These are phyloP conservation scores for Helarctos malayanus DNA, from an alignment of 2,797 vertebrate species.

Conservation along the genomic window DNA sequence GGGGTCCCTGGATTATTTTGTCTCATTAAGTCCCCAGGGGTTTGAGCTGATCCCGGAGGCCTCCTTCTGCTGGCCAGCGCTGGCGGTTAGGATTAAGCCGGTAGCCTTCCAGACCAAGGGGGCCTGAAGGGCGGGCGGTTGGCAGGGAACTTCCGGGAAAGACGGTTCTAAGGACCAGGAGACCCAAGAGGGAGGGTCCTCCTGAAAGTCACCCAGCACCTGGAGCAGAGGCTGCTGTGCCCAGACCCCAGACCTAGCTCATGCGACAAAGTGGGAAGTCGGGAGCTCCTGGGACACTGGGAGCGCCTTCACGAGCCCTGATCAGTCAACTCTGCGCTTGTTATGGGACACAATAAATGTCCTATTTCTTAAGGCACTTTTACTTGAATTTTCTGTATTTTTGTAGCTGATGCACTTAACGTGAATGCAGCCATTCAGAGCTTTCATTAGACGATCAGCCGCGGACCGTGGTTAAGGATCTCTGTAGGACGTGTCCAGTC, in stretches of 20 bases:
- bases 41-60: too few species aligned
- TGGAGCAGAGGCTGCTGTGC: not conserved
- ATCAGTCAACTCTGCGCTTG: not conserved
- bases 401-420: fast-evolving
- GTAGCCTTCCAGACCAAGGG: not conserved
- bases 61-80: fast-evolving
- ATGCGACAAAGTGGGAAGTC: fast-evolving
- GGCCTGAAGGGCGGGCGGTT: not conserved
- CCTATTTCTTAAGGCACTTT: not conserved
- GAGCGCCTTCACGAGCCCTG: fast-evolving
- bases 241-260: not conserved
- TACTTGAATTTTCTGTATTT: not conserved
- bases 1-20: too few species aligned
- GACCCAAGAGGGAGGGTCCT: fast-evolving
- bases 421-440: fast-evolving
- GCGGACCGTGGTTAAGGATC: not conserved
- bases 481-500: not conserved
- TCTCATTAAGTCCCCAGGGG: not conserved
- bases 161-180: fast-evolving
- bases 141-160: not conserved
- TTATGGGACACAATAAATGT: fast-evolving
- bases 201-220: fast-evolving
- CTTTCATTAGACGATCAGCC: fast-evolving
- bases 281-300: fast-evolving
- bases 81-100: not conserved